Conservation (phyloP, 2,888 invertebrate genomes). For the Proisotoma minuta region DNA sequence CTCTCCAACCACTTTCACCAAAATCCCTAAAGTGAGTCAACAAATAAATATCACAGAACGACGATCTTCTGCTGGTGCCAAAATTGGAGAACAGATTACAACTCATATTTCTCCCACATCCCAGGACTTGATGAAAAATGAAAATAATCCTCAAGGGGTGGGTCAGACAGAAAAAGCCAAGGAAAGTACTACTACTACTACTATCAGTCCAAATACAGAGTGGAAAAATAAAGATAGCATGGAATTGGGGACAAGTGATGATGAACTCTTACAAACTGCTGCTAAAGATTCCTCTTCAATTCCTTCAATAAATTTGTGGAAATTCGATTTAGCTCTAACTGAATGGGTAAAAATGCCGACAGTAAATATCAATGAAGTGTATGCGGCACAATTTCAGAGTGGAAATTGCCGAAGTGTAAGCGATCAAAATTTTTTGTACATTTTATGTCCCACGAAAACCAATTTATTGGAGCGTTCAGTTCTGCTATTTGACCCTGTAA, state of each 20-base stretch:
- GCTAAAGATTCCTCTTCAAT: background rate
- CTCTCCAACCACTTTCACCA: background rate
- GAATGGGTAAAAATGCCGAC: conserved; percentile 46
- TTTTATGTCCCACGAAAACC: conserved; percentile 34
- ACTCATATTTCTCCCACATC: conserved; percentile 7
- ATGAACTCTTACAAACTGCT: no score
- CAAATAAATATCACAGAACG: background rate
- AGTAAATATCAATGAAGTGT: conserved; percentile 21
- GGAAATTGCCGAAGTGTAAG: conserved; percentile 38
- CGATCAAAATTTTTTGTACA: conserved; percentile 27
- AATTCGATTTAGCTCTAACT: conserved; percentile 39
- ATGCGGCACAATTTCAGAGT: conserved; percentile 16
- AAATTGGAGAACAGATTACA: background rate
- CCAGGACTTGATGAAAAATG: background rate
- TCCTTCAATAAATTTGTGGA: conserved; percentile 40
- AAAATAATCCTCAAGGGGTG: conserved; percentile 10
- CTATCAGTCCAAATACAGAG: background rate
- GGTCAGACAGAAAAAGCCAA: conserved; percentile 6
- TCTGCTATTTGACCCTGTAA: conserved; percentile 35
- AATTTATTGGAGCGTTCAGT: conserved; percentile 31
- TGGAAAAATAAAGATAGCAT: background rate
- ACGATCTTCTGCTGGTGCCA: background rate
- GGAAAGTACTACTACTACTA: background rate
- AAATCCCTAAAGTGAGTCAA: conserved; percentile 8
- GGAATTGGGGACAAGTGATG: background rate